Evolutionary conservation across 2,888 invertebrate genomes (phyloP), one percentile per base, ranked within the genome.

Genomic region (Molanna angustata): DNA sequence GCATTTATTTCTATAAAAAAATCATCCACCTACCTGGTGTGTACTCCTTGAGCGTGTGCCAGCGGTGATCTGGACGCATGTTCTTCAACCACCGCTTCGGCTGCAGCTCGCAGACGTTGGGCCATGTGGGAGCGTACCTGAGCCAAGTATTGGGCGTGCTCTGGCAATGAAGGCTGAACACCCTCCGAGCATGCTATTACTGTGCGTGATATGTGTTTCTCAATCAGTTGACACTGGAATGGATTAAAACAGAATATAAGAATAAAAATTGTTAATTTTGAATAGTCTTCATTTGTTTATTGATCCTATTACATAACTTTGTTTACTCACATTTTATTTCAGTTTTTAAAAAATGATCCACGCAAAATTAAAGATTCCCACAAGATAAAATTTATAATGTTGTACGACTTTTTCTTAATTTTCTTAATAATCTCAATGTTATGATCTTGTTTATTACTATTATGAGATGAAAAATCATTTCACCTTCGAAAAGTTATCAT

Each of bases 121-220:
- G 82, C 82, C 58, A 91, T 78, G 63, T 88, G 85, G 7, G 75
- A 71, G 19, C 80, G 76, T 16, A 88, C 80, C 44, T 82, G 78
- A 41, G 78, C 73, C 22, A 86, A 75, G 70, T 87, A 88, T 59
- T 82, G 80, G 44, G 68, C 67, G 63, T 83, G 82, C 62, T 85
- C 85, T 40, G 80, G 76, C 18, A 76, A 63, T 16, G 71, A 68
- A 14, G 73, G 65, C 64, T 76, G 72, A 22, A 80, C 62, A 6
- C 80, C 78, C 17, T 72, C 72, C 1, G 52, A 52, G 43, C 54
- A 31, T 71, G 70, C 66, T 72, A 79, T 62, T 71, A 76, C 20
- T 74, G 78, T 50, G 83, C 77, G 80, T 64, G 78, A 82, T 61
- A 88, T 82, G 68, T 89, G 88, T 63, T 86, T 86, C 64, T 88